These are phyloP conservation scores for Lordiphosa mommai DNA, from an alignment of 1,140 invertebrate species.

Conservation along the genomic window DNA sequence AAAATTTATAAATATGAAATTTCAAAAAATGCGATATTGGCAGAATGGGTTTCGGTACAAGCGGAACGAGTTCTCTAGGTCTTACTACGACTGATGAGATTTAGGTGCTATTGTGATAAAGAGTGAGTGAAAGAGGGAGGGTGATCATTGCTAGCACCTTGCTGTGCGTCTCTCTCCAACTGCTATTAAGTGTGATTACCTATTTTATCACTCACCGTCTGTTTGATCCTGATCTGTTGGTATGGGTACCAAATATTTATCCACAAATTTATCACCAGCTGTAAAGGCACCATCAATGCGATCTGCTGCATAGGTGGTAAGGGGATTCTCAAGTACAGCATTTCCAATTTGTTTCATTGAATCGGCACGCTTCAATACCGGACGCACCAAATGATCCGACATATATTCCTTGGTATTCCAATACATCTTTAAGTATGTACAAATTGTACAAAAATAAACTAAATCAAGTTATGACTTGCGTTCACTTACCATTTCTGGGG, in stretches of 20 bases:
- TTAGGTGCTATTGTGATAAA: no score
- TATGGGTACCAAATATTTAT: constrained; percentile 86
- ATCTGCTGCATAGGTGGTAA: constrained; percentile 85
- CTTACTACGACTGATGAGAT: no score
- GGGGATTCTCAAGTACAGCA: constrained; percentile 83
- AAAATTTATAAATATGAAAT: no score
- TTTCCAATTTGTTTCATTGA: constrained; percentile 88
- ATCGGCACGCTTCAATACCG: constrained; percentile 86
- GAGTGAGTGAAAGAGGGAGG: no score
- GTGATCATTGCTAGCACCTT: constrained; percentile 27
- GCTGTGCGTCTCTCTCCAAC: no score
- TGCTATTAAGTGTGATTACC: constrained; percentile 5
- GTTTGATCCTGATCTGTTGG: constrained; percentile 82
- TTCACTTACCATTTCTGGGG: constrained; percentile 86
- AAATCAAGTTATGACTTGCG: constrained; percentile 13
- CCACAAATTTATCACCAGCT: constrained; percentile 89
- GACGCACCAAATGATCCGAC: constrained; percentile 83
- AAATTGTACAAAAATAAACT: no score
- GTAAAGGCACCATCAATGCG: constrained; percentile 86
- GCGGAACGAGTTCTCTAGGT: no score
- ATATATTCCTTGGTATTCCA: constrained; percentile 88
- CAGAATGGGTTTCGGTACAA: no score
- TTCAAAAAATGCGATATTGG: no score
- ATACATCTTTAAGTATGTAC: constrained; percentile 83
- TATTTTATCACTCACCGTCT: constrained; percentile 80